phyloP scores from a whole-genome alignment of 2,888 invertebrate genomes.

The Belgica antarctica region DNA sequence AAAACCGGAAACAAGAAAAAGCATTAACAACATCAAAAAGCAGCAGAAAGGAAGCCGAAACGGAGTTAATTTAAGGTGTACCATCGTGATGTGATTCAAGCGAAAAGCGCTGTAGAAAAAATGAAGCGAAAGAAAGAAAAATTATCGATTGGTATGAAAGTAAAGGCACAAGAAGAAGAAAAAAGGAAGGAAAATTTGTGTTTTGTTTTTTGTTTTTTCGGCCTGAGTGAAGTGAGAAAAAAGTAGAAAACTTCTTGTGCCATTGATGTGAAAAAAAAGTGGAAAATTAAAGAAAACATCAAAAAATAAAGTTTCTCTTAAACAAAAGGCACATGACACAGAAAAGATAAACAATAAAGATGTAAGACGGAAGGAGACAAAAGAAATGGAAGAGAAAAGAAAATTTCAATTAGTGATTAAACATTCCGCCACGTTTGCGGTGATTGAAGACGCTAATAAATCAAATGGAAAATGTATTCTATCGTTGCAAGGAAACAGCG shows the following conservation, averaged over 20 bases:
- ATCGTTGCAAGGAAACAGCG: background rate
- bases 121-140: background rate
- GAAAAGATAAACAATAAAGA: constrained; percentile 2
- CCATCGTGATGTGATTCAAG: constrained; percentile 4
- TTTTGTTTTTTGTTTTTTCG: background rate
- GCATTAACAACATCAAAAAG: too few relatives aligned
- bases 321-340: constrained; percentile 2
- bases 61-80: background rate
- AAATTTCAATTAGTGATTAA: background rate
- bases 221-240: background rate
- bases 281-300: too few relatives aligned
- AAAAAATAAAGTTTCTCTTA: background rate
- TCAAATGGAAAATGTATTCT: background rate
- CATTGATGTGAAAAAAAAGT: constrained; percentile 5
- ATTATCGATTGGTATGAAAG: constrained; percentile 11
- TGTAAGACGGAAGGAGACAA: background rate
- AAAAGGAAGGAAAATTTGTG: constrained; percentile 11
- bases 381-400: background rate
- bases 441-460: background rate
- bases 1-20: background rate
- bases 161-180: constrained; percentile 15
- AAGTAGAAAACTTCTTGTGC: background rate
- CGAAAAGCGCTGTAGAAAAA: background rate
- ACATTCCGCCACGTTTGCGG: background rate
- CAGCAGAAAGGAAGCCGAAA: constrained; percentile 1